These are phyloP conservation scores for Eledone cirrhosa DNA, from an alignment of 2,888 invertebrate genomes.

Conservation along the genomic window DNA sequence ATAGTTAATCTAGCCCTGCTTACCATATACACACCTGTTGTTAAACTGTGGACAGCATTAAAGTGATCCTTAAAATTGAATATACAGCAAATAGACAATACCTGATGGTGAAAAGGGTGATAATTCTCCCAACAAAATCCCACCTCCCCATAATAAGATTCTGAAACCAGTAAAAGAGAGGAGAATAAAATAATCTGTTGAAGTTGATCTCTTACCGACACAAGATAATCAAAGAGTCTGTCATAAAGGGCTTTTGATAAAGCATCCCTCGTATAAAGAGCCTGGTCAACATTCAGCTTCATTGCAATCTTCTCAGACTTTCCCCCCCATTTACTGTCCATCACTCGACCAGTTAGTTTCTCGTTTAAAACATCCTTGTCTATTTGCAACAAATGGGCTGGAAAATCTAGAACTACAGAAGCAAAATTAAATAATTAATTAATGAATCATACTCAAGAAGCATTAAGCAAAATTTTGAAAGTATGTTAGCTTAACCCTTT, in stretches of 20 bases:
- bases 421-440: too few species aligned
- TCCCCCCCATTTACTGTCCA: conserved; percentile 77
- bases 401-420: conserved; percentile 72
- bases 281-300: conserved; percentile 74
- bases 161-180: conserved; percentile 12
- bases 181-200: neutral
- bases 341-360: conserved; percentile 73
- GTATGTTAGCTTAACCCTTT: too few species aligned
- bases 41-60: too few species aligned
- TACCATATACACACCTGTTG: too few species aligned
- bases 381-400: conserved; percentile 73
- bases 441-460: conserved; percentile 9
- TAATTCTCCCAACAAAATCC: too few species aligned
- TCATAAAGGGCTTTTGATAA: conserved; percentile 75
- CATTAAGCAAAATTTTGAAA: neutral
- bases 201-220: conserved; percentile 63
- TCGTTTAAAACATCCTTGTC: conserved; percentile 70
- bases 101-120: too few species aligned
- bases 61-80: too few species aligned
- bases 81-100: too few species aligned
- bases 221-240: conserved; percentile 74
- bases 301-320: conserved; percentile 75
- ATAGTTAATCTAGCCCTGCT: too few species aligned
- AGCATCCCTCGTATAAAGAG: conserved; percentile 74
- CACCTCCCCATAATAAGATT: too few species aligned